Base-by-base conservation (phyloP, 2,113 vertebrate species). In the Rhinopomastus cyanomelas region DNA sequence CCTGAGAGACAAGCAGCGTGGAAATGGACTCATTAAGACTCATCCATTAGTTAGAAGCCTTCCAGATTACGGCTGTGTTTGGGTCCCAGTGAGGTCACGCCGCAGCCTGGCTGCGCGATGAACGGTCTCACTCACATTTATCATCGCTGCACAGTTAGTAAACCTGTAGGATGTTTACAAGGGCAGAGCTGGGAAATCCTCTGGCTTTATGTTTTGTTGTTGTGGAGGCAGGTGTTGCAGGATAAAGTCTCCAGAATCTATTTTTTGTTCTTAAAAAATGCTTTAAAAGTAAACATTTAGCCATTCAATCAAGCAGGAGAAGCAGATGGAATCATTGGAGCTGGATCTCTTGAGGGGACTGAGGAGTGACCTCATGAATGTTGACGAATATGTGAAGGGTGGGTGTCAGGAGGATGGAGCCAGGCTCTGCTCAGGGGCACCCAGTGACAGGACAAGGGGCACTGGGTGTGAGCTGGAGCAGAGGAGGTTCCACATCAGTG, bases 91-190 rank as follows among this genome's bases (percentile, higher is more conserved):
- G 16, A 44, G 16, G 62, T 86, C 48, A 29, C 23, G 30, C 13
- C 16, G 5, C 26, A 13, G 9, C 36, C 39, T 61, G 39, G 72
- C 44, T 61, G n/a, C 12, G 3, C 8, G 11, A 30, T 36, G n/a
- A 22, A 17, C 17, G 29, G 53, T 5, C 51, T 48, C 18, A 17
- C 27, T 7, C 55, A 11, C 42, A 2, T 56, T 53, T 87, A 30
- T 42, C 52, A 5, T 51, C n/a, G 6, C 19, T 53, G 0, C 6
- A 9, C 1, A 0, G 12, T 36, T 20, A 62, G 68, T 20, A 51
- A 56, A 37, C n/a, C 6, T 1, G 5, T 42, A 27, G 36, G 29
- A 17, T 5, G 8, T 48, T 22, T 46, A 36, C 5, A 60, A 57
- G 16, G 74, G 44, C 0, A 0, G 22, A 55, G 49, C 71, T 92